Base-by-base conservation (phyloP, 1,140 invertebrate genomes). In the Sesamia nonagrioides region DNA sequence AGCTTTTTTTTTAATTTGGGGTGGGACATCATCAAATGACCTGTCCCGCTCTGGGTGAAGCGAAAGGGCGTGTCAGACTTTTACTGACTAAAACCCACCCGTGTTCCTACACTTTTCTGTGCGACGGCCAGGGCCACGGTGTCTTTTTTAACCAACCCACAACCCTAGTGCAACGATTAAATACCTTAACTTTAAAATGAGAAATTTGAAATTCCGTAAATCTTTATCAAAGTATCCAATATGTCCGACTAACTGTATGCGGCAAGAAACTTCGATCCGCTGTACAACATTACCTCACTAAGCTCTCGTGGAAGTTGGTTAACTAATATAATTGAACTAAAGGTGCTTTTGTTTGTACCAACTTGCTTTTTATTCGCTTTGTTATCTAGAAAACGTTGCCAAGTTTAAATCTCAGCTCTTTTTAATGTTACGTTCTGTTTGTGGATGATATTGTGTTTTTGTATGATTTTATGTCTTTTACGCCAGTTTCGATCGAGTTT, bases 321-420 rank as follows among this genome's bases (percentile, higher is more conserved):
- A 74, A 74, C 73, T 75, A 61, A 61, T 40, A 48, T 60, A 75
- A 75, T 42, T 45, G 73, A 61, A 56, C 27, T 40, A 45, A 63
- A 48, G 58, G 15, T 50, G 13, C 73, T 13, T 40, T 76, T 63
- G 60, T 76, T 66, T 63, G 74, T 66, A 35, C 21, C 21, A 13
- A 63, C 45, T 76, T 75, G 18, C 40, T 48, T 76, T 76, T 76
- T 50, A 63, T 63, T 63, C 4, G 50, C 35, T 40, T 56, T 73
- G 71, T 73, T 40, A 11, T 50, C 21, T 35, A 40, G 52, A 35
- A 73, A 74, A 56, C 11, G 17, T 74, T 74, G 18, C 40, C 40
- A 58, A 74, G 56, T 40, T 78, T 71, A 35, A 78, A 37, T 35
- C 35, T 37, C 33, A 15, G 27, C 1, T 37, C 58, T 61, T 17